Conservation (phyloP, 2,797 vertebrate species). For the Crenichthys baileyi region DNA sequence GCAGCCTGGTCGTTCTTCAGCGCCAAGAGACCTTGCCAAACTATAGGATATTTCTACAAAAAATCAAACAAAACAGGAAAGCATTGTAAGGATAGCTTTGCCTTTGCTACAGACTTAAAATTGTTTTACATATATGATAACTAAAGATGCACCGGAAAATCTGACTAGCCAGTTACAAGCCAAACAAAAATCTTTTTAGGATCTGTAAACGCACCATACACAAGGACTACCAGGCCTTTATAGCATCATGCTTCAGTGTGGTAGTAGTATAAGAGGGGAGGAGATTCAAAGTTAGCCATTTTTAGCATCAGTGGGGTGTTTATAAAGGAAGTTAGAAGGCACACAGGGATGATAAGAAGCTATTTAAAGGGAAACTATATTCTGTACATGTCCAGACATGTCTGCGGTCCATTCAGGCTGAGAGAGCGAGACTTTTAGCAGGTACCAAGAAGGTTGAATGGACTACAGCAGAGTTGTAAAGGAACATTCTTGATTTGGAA, state of each 20-base stretch:
- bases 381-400: neutral
- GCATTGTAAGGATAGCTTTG: neutral
- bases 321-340: neutral
- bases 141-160: neutral
- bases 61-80: neutral
- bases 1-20: constrained; percentile 98
- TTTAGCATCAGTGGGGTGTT: neutral
- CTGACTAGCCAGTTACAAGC: neutral
- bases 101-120: constrained; percentile 15
- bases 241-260: neutral
- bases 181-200: neutral
- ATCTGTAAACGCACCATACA: neutral
- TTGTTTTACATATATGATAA: neutral
- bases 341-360: neutral
- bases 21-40: constrained; percentile 97
- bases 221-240: neutral
- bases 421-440: neutral
- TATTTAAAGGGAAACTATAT: neutral
- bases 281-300: neutral
- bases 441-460: neutral
- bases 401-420: neutral
- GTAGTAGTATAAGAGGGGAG: neutral
- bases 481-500: neutral
- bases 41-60: constrained; percentile 95
- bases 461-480: neutral